Percentiles rank a stretch among this genome's conserved stretches.
Conservation (phyloP, 2,797 vertebrate species). For the Pipistrellus pipistrellus region DNA sequence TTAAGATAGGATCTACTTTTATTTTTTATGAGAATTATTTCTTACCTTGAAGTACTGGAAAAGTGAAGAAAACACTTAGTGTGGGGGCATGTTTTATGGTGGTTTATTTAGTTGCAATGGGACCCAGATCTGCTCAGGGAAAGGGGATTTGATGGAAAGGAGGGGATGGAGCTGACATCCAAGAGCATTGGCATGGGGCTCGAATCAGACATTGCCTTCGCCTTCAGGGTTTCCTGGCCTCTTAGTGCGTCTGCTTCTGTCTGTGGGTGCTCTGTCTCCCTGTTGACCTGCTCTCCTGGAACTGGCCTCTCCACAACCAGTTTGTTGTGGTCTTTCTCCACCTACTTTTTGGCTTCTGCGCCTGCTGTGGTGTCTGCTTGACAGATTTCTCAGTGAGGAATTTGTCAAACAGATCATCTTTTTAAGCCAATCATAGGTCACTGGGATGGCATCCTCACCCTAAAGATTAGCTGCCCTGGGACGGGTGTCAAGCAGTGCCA, state of each 20-base stretch:
- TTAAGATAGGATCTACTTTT: background rate
- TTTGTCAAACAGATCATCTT: background rate
- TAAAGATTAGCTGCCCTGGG: background rate
- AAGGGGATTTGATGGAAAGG: background rate
- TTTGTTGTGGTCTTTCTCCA: background rate
- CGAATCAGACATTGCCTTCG: accelerated
- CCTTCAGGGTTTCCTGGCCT: background rate
- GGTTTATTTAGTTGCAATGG: background rate
- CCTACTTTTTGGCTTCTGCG: background rate
- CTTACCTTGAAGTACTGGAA: background rate
- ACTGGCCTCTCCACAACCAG: background rate
- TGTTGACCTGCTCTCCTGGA: background rate
- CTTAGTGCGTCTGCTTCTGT: background rate
- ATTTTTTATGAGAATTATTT: conserved; percentile 30
- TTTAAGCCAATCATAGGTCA: background rate
- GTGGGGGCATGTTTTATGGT: background rate
- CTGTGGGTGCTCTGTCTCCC: background rate
- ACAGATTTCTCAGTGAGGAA: background rate
- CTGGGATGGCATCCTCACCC: background rate
- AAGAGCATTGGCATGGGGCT: background rate
- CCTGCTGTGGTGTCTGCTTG: background rate
- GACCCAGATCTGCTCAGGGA: background rate
- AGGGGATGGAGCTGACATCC: background rate
- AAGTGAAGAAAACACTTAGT: background rate
- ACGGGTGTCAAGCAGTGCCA: background rate